A percentile compares a stretch with the other conserved stretches of the same genome.
Conservation (phyloP, 2,888 invertebrate genomes). For the Dryobotodes eremita region DNA sequence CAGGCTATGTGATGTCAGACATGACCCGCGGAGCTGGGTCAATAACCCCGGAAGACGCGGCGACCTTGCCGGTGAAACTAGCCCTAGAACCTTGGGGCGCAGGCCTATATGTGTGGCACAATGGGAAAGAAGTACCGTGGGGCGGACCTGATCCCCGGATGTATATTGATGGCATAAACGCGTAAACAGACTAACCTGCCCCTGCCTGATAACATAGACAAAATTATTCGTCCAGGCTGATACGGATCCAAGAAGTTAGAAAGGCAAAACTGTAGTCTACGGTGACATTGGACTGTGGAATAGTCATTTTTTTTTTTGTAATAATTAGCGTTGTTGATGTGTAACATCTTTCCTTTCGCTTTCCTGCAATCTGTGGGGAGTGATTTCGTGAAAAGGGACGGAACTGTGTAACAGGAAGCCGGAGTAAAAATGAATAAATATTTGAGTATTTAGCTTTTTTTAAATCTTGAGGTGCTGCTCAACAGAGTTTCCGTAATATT, state of each 20-base stretch:
- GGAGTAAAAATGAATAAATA: too few relatives aligned
- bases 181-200: slow-evolving; percentile 22
- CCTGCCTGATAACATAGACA: not conserved
- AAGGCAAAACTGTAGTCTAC: not conserved
- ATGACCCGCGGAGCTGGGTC: slow-evolving; percentile 84
- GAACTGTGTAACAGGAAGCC: too few relatives aligned
- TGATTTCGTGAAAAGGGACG: too few relatives aligned
- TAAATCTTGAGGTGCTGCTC: too few relatives aligned
- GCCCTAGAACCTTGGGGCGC: slow-evolving; percentile 71
- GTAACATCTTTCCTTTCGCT: too few relatives aligned
- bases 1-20: slow-evolving; percentile 86
- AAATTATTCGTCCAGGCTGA: not conserved
- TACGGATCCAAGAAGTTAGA: not conserved
- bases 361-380: too few relatives aligned
- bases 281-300: not conserved
- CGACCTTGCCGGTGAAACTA: slow-evolving; percentile 70
- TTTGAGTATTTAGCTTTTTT: too few relatives aligned
- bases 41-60: slow-evolving; percentile 77
- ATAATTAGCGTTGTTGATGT: too few relatives aligned
- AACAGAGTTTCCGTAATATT: too few relatives aligned
- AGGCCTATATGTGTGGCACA: slow-evolving; percentile 83
- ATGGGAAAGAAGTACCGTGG: slow-evolving; percentile 81
- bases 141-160: slow-evolving; percentile 83
- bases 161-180: slow-evolving; percentile 79
- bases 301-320: not conserved